Percentiles rank a stretch among this genome's conserved stretches.
phyloP scores from a whole-genome alignment of 2,113 vertebrate species.

The Menura novaehollandiae region DNA sequence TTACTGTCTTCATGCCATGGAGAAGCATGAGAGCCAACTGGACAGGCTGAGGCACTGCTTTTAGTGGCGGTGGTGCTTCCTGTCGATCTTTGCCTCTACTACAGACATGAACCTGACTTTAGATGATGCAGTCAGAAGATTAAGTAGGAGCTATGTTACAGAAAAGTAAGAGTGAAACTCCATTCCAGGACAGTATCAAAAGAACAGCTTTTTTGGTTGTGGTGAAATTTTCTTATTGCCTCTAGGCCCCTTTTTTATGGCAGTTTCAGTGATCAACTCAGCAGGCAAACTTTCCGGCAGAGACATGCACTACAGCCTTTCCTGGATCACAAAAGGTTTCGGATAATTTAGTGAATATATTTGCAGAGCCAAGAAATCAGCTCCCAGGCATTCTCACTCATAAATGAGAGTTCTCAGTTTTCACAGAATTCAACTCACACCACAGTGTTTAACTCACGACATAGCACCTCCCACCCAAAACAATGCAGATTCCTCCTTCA shows the following conservation, averaged over 20 bases:
- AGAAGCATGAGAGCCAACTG: not conserved
- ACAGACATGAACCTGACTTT: not conserved
- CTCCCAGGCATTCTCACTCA: not conserved
- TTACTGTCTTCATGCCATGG: fast-evolving
- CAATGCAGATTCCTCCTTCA: not conserved
- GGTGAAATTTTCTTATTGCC: not conserved
- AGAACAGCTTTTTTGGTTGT: not conserved
- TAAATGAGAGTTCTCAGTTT: not conserved
- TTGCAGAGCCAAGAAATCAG: not conserved
- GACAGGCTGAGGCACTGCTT: not conserved
- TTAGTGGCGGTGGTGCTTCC: not conserved
- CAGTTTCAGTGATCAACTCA: not conserved
- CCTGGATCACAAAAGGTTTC: not conserved
- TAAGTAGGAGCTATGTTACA: not conserved
- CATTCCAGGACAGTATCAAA: not conserved
- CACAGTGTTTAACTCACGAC: not conserved
- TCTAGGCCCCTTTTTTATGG: not conserved
- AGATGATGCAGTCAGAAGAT: not conserved
- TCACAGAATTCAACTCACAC: not conserved
- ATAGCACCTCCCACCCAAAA: not conserved
- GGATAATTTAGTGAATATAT: not conserved
- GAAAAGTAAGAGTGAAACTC: not conserved
- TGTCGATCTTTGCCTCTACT: not conserved
- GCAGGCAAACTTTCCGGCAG: not conserved
- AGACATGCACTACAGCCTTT: not conserved